A percentile compares a stretch with the other conserved stretches of the same genome.
phyloP scores from a whole-genome alignment of 2,797 vertebrate species.

The Etheostoma nigrum region DNA sequence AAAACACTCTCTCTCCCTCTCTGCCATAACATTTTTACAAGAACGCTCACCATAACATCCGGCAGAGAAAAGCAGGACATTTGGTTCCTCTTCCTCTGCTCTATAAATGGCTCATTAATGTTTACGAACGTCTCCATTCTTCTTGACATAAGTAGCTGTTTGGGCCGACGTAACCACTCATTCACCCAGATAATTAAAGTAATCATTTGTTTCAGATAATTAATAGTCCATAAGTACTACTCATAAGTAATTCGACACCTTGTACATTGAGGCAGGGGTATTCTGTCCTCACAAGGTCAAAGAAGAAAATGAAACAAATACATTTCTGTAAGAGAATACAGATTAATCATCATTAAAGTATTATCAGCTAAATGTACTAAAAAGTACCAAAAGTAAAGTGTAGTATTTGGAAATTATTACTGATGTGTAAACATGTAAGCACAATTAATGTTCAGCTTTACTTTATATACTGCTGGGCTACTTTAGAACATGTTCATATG shows the following conservation, averaged over 20 bases:
- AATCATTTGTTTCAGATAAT: conserved; percentile 3
- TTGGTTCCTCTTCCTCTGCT: conserved; percentile 48
- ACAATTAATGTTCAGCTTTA: too few species aligned
- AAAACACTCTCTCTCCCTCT: conserved; percentile 12
- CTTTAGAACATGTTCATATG: background rate
- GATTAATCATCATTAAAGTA: background rate
- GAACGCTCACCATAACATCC: conserved; percentile 45
- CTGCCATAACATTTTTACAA: conserved; percentile 57
- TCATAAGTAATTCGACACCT: background rate
- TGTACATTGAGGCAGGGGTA: background rate
- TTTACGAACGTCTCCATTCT: conserved; percentile 38
- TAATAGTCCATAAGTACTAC: background rate
- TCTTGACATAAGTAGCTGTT: conserved; percentile 6
- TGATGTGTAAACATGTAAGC: too few species aligned
- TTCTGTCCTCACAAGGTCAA: conserved; percentile 15
- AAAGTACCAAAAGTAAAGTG: too few species aligned
- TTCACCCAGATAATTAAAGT: conserved; percentile 15
- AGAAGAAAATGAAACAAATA: background rate
- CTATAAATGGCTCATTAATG: conserved; percentile 41
- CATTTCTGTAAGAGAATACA: background rate
- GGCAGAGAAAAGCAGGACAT: conserved; percentile 28
- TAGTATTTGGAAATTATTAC: too few species aligned
- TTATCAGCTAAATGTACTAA: background rate
- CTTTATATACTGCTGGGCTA: too few species aligned
- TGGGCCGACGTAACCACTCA: conserved; percentile 2